These are phyloP conservation scores for Tryphoninae sp. DNA, from an alignment of 2,888 invertebrate genomes.

Conservation along the genomic window DNA sequence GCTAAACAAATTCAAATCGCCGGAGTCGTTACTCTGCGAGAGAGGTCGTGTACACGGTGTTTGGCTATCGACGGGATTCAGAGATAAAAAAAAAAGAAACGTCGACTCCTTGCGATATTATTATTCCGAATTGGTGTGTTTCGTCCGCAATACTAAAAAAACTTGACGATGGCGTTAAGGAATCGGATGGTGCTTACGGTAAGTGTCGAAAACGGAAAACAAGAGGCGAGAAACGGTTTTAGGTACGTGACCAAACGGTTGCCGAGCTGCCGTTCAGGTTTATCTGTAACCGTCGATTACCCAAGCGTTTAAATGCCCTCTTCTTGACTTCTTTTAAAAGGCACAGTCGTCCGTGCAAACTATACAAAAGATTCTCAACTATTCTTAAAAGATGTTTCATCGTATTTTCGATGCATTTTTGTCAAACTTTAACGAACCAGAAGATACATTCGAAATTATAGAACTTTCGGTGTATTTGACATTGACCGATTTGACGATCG, in stretches of 20 bases:
- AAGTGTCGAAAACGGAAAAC: slow-evolving; percentile 61
- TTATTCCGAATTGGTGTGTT: slow-evolving; percentile 48
- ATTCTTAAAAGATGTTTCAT: neutral
- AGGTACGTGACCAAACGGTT: neutral
- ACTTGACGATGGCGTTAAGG: slow-evolving; percentile 75
- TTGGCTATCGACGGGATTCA: slow-evolving; percentile 62
- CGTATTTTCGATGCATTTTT: neutral
- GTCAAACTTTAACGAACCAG: neutral
- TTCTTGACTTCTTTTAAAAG: slow-evolving; percentile 44
- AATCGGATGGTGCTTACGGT: slow-evolving; percentile 74
- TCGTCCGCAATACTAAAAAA: slow-evolving; percentile 35
- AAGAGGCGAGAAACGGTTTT: slow-evolving; percentile 20
- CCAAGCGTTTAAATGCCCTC: slow-evolving; percentile 74
- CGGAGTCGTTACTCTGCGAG: slow-evolving; percentile 72
- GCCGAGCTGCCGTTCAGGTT: slow-evolving; percentile 55
- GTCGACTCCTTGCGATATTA: slow-evolving; percentile 43
- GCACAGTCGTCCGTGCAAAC: neutral
- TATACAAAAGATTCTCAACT: neutral
- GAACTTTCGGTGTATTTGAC: slow-evolving; percentile 41
- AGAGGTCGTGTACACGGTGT: slow-evolving; percentile 62
- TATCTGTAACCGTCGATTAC: slow-evolving; percentile 69
- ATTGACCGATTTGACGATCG: slow-evolving; percentile 38
- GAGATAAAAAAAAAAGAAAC: slow-evolving; percentile 9
- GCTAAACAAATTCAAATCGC: slow-evolving; percentile 77
- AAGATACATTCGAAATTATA: neutral